phyloP scores from a whole-genome alignment of 2,113 vertebrate species.

The Perccottus glenii region DNA sequence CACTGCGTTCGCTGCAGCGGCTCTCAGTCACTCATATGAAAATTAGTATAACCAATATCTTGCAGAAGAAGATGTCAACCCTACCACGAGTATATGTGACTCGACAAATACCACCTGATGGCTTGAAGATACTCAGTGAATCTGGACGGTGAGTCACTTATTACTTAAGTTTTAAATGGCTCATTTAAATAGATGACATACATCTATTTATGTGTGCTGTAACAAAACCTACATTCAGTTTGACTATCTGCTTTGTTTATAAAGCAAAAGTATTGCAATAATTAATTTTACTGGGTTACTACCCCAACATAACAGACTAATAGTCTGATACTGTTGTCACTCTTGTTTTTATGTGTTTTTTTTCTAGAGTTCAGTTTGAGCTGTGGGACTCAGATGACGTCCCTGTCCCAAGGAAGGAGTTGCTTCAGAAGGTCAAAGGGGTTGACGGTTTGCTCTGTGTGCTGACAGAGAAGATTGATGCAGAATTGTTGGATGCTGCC shows the following conservation, averaged over 20 bases:
- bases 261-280: too few relatives aligned
- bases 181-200: neutral
- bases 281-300: neutral
- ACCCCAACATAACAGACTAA: neutral
- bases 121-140: slow-evolving; percentile 77
- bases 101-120: slow-evolving; percentile 79
- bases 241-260: slow-evolving; percentile 35
- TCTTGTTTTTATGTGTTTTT: neutral
- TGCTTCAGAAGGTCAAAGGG: slow-evolving; percentile 76
- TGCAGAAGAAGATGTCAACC: slow-evolving; percentile 70
- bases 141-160: slow-evolving; percentile 77
- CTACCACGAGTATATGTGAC: slow-evolving; percentile 79
- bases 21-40: slow-evolving; percentile 54
- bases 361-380: slow-evolving; percentile 76
- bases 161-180: neutral
- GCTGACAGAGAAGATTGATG: slow-evolving; percentile 81
- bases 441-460: slow-evolving; percentile 74
- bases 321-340: neutral
- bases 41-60: slow-evolving; percentile 26
- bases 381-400: slow-evolving; percentile 79
- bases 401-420: slow-evolving; percentile 70
- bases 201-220: too few relatives aligned
- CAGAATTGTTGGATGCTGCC: slow-evolving; percentile 76
- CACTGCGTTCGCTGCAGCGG: slow-evolving; percentile 64
- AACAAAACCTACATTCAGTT: too few relatives aligned